Evolutionary conservation across 2,113 vertebrate species (phyloP), one percentile per base, ranked within the genome.

Genomic region (Semicossyphus pulcher): DNA sequence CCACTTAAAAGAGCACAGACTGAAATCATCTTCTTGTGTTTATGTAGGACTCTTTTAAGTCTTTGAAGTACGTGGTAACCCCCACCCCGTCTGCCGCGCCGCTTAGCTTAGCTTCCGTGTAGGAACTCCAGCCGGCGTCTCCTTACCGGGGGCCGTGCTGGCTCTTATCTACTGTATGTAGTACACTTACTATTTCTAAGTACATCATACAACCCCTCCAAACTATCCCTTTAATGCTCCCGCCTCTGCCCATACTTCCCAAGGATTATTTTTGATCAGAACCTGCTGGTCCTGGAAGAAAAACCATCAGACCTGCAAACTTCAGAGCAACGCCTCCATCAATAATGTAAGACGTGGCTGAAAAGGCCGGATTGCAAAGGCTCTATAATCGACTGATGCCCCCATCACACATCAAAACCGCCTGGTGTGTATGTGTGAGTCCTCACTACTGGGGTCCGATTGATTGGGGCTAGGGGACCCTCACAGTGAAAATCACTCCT

Each of bases 391-490:
- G 83, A 89, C 86, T 77, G 78, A 81, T 67, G 65, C 70, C 41
- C n/a, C 53, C 36, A 36, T 15, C 14, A 18, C 18, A 25, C 14
- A n/a, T 18, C 51, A 64, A 14, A 36, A 41, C 10, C 5, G 14
- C 73, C 18, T 7, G 12, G 41, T 44, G 41, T 44, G 41, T 44
- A n/a, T 81, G 37, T 39, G 68, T 31, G 31, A 63, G 74, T 44
- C 52, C 76, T 77, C 74, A 45, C 69, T 58, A 72, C 74, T 39
- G 67, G 74, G 69, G 67, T 86, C 31, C 66, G 64, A 80, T 86
- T 85, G 89, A 90, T 87, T 85, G 75, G 44, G 44, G 65, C 62
- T 62, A 34, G 42, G 44, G 25, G 54, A 80, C 65, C 37, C 81
- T 80, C 56, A 26, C 56, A 59, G 67, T 60, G 62, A 81, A 84